A percentile compares a stretch with the other conserved stretches of the same genome.
phyloP scores from a whole-genome alignment of 2,888 invertebrate species.

The Stenolophus ochropezus region DNA sequence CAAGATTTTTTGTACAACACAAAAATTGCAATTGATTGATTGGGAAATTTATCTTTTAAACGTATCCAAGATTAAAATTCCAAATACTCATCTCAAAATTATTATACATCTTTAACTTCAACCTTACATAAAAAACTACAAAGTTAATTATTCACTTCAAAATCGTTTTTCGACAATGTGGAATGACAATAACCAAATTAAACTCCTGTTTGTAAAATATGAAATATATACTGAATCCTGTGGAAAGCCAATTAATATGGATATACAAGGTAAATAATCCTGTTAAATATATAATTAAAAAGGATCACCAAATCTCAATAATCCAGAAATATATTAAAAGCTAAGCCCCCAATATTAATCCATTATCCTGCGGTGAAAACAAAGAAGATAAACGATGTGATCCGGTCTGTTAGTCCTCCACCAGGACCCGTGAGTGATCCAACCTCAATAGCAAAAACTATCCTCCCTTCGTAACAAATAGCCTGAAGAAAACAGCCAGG shows the following conservation, averaged over 20 bases:
- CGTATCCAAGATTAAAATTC: too few species aligned
- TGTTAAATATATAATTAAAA: not conserved
- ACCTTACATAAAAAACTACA: too few species aligned
- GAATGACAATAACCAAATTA: not conserved
- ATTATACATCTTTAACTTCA: too few species aligned
- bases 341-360: not conserved
- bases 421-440: slow-evolving; percentile 10
- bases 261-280: not conserved
- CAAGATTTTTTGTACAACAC: too few species aligned
- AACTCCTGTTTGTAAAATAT: not conserved
- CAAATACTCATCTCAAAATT: too few species aligned
- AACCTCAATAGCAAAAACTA: slow-evolving; percentile 13
- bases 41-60: too few species aligned
- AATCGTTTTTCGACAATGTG: not conserved
- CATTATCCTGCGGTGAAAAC: not conserved
- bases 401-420: not conserved
- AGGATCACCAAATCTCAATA: not conserved
- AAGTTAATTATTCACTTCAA: too few species aligned
- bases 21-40: too few species aligned
- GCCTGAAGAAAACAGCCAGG: slow-evolving; percentile 42
- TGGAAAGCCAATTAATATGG: not conserved
- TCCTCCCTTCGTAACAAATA: slow-evolving; percentile 24
- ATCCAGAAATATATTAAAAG: not conserved
- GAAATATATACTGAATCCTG: too few species aligned
- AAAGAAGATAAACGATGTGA: not conserved